Percentiles rank a stretch among this genome's conserved stretches.
These are phyloP conservation scores for Morpho helenor DNA, from an alignment of 2,888 invertebrate species.

Conservation along the genomic window DNA sequence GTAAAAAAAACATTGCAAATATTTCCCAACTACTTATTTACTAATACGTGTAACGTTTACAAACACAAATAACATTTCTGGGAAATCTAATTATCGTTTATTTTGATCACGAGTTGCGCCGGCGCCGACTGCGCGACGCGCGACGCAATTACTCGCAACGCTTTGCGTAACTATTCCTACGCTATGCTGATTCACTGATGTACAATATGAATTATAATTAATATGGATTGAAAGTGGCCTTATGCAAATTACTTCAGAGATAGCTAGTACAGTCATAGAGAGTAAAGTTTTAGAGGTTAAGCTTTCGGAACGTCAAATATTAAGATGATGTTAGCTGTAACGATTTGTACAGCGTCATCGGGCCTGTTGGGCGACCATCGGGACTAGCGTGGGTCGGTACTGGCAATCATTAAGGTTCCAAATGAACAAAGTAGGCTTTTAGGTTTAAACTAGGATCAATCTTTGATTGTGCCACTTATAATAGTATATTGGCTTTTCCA, in stretches of 20 bases:
- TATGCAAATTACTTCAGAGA: slow-evolving; percentile 5
- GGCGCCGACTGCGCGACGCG: slow-evolving; percentile 27
- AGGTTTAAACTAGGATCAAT: too few relatives aligned
- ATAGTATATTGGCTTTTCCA: too few relatives aligned
- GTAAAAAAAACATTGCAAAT: neutral
- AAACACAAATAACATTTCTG: slow-evolving; percentile 53
- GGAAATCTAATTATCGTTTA: slow-evolving; percentile 45
- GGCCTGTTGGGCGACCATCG: too few relatives aligned
- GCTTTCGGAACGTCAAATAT: too few relatives aligned
- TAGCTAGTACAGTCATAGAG: neutral
- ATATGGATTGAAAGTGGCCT: slow-evolving; percentile 9
- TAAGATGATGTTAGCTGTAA: too few relatives aligned
- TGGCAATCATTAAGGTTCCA: too few relatives aligned
- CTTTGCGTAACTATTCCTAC: slow-evolving; percentile 34
- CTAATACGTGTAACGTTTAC: slow-evolving; percentile 38
- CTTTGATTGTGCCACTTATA: too few relatives aligned
- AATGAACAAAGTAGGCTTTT: too few relatives aligned
- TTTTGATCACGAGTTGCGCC: slow-evolving; percentile 38
- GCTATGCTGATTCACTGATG: slow-evolving; percentile 24
- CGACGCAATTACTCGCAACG: slow-evolving; percentile 28
- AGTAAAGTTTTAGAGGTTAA: neutral
- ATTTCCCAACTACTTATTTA: slow-evolving; percentile 19
- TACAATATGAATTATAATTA: slow-evolving; percentile 23
- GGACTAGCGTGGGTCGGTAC: too few relatives aligned
- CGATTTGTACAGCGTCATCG: neutral